These are phyloP conservation scores for Fringilla coelebs DNA, from an alignment of 2,797 vertebrate genomes.

Conservation along the genomic window DNA sequence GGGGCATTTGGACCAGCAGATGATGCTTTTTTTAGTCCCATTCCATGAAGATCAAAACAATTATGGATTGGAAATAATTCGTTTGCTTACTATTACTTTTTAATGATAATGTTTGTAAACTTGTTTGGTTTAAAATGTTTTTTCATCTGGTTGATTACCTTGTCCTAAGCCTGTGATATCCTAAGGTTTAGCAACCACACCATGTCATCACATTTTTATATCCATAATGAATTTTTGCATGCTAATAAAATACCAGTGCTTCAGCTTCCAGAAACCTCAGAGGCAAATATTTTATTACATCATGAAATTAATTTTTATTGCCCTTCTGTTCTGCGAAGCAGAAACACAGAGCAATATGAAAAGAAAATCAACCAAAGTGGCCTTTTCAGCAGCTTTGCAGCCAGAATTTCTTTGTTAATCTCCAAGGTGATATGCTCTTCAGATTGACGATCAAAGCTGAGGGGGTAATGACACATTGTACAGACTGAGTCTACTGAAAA, in stretches of 20 bases:
- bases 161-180: constrained; percentile 8
- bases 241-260: constrained; percentile 37
- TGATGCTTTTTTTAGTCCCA: not conserved
- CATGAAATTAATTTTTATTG: constrained; percentile 62
- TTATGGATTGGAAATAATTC: not conserved
- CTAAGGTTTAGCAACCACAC: constrained; percentile 32
- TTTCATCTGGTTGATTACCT: constrained; percentile 11
- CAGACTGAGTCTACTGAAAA: not conserved
- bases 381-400: constrained; percentile 45
- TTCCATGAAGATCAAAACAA: not conserved
- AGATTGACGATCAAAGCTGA: constrained; percentile 10
- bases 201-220: constrained; percentile 37
- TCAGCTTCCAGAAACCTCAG: constrained; percentile 23
- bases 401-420: constrained; percentile 22
- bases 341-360: constrained; percentile 39
- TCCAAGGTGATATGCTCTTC: constrained; percentile 37
- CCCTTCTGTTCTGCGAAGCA: constrained; percentile 48
- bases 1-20: not conserved
- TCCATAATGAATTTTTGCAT: constrained; percentile 36
- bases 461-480: not conserved
- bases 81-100: not conserved
- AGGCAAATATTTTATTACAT: constrained; percentile 43
- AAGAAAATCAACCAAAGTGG: constrained; percentile 1
- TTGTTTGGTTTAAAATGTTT: constrained; percentile 1
- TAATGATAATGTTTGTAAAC: not conserved